Base-by-base conservation (phyloP, 2,888 invertebrate genomes). In the Hecatera dysodea region DNA sequence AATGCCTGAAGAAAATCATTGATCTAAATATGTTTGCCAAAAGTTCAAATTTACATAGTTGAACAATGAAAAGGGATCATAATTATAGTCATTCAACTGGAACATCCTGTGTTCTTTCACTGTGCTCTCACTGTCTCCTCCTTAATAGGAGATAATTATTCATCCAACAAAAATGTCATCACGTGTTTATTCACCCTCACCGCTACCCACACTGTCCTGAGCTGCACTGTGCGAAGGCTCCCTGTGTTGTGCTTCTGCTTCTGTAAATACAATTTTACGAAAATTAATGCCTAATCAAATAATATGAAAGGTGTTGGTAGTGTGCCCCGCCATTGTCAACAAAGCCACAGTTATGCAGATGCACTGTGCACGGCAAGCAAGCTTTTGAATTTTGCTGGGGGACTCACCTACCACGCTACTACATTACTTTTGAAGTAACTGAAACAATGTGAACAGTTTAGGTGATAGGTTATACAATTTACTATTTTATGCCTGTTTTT, bases 361-460 rank as follows among this genome's bases (percentile, higher is more conserved):
- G 66, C 62, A 71, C 48, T 50, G 42, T 72, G 61, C 87, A 88
- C 79, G 84, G 72, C 55, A 90, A 89, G 87, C 64, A 81, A 81
- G 81, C 88, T 71, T 72, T 69, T 67, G 15, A 52, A 82, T 78
- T 74, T 75, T 80, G 85, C 79, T 81, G 79, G 81, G 82, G 79
- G 63, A 94, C 95, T 94, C 92, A 94, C 94, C 94, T 87, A 91
- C 78, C 36, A 85, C 75, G 76, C 65, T 71, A 88, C 90, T 95
- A 95, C 90, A 95, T 81, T 88, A 94, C 83, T 94, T 96, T 96
- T 89, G 94, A 92, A 87, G 94, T 84, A 92, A 94, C 95, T 95
- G 95, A 95, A 96, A 96, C 95, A 95, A 96, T 91, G 89, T 91
- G 89, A 94, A 95, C 82, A 77, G 56, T 70, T 85, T 86, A 83